Conservation (phyloP, 2,888 invertebrate genomes). For the Therioaphis trifolii region DNA sequence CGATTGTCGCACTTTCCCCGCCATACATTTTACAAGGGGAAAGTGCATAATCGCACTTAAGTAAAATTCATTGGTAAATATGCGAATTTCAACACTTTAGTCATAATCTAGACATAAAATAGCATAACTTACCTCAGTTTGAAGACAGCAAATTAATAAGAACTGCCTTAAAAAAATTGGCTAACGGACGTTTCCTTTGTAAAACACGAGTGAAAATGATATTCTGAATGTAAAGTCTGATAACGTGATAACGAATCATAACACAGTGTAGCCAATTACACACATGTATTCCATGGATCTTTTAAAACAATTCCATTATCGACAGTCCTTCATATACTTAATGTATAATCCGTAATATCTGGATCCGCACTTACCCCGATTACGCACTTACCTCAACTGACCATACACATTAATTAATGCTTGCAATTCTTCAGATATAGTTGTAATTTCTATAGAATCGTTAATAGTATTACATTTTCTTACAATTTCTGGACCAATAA, state of each 20-base stretch:
- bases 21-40: constrained; percentile 1
- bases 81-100: neutral
- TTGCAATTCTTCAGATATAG: neutral
- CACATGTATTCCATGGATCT: neutral
- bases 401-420: neutral
- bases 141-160: neutral
- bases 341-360: neutral
- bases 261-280: neutral
- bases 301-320: neutral
- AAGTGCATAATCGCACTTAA: neutral
- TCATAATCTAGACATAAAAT: constrained; percentile 3
- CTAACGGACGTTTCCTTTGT: neutral
- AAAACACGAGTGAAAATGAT: neutral
- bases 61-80: neutral
- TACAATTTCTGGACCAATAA: constrained; percentile 31
- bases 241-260: constrained; percentile 1
- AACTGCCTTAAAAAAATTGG: neutral
- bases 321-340: neutral
- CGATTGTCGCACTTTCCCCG: neutral
- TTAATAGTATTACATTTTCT: neutral
- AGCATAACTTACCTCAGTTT: neutral
- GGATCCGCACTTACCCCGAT: neutral
- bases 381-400: no score
- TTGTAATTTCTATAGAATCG: neutral
- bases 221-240: constrained; percentile 3